Evolutionary conservation across 30 jellyfish, hydroid and myxozoan species (phyloP), one percentile per base, ranked within the genome.

Genomic region (Nemopilema nomurai): DNA sequence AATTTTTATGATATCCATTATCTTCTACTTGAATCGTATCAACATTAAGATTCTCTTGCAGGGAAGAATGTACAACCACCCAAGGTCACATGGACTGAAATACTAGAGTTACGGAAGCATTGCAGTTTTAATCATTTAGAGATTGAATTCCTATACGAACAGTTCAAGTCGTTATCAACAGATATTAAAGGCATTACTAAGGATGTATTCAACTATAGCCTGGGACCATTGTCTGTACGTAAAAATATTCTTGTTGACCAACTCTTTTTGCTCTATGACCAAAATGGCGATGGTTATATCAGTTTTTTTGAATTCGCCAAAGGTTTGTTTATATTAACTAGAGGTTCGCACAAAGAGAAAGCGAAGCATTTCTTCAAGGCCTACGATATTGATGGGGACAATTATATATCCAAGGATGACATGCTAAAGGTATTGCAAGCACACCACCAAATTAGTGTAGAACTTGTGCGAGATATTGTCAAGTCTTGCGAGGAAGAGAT

Each of bases 401-500:
- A 95, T 16, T 94, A 28, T 52, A 86, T 94, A 18, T 89, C 97
- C 9, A 90, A 82, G 49, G 90, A 81, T 50, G 99, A 94, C 75
- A 57, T 94, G 27, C 90, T 72, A 1, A 86, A 80, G 49, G 91
- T 94, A 72, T 69, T 94, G 62, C 90, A 81, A 77, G 99, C 99
- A 1, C 94, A 94, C 49, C 97, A 94, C 57, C 97, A 94, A 62
- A 79, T 94, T 1, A 82, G 89, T 49, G 96, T 90, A 50, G 99
- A 94, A 70, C 90, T 94, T 7, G 97, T 94, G n/a, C 88, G 97
- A 22, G 99, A 94, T 71, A 97, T 94, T 63, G 97, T 94, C 23
- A 96, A 91, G 62, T 94, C 99, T 1, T 94, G 99, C 69, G 99
- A 94, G 63, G 99, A 94, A 53, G 97, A 89, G 71, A 88, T 94